These are phyloP conservation scores for Taenioides sp. DNA, from an alignment of 2,797 vertebrate species.

Conservation along the genomic window DNA sequence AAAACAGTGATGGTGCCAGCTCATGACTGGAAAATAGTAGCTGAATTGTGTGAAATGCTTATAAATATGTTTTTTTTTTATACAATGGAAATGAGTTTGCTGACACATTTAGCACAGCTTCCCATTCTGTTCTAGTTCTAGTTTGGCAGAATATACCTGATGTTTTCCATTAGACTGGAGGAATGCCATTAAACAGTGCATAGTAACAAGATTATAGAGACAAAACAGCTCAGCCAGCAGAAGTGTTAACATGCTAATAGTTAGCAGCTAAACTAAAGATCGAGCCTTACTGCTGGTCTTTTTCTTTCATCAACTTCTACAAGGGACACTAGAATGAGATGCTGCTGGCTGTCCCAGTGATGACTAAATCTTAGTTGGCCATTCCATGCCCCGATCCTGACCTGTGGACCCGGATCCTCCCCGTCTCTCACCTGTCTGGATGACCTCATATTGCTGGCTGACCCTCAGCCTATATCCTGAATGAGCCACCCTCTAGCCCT, in stretches of 20 bases:
- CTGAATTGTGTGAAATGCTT: slow-evolving; percentile 42
- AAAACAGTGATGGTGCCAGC: slow-evolving; percentile 48
- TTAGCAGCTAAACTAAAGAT: background rate
- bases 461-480: too few species aligned
- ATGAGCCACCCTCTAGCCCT: too few species aligned
- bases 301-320: background rate
- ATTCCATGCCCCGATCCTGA: too few species aligned
- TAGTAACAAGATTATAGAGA: background rate
- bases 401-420: too few species aligned
- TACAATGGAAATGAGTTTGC: slow-evolving; percentile 45
- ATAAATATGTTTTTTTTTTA: slow-evolving; percentile 52
- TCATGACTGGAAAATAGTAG: slow-evolving; percentile 45
- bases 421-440: too few species aligned
- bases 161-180: background rate
- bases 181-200: background rate
- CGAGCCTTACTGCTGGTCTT: background rate
- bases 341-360: too few species aligned
- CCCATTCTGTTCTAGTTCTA: slow-evolving; percentile 22
- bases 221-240: background rate
- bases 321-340: background rate
- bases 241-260: background rate
- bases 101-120: slow-evolving; percentile 40
- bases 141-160: slow-evolving; percentile 2
- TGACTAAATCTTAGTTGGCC: too few species aligned
- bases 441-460: too few species aligned